Evolutionary conservation across 2,797 vertebrate species (phyloP).

Genomic region (Neomorphus geoffroyi): DNA sequence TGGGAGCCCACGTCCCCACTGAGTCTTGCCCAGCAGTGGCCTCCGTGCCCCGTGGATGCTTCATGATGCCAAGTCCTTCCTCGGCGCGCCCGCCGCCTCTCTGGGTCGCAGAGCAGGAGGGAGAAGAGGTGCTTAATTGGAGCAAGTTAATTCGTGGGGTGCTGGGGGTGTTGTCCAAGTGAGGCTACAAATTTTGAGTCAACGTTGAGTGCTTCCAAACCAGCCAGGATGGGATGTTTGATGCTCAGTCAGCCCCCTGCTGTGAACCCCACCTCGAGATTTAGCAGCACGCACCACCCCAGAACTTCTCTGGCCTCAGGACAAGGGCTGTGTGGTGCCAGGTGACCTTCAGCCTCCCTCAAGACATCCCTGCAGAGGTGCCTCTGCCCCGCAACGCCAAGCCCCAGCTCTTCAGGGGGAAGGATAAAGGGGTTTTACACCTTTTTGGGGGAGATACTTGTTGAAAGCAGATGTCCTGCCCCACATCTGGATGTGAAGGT

Average conservation of each 20-base stretch:
- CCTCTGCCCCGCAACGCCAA: not conserved
- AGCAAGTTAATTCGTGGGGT: accelerated
- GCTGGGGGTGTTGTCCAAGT: accelerated
- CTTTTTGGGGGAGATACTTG: not conserved
- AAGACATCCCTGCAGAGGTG: not conserved
- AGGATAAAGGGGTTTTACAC: not conserved
- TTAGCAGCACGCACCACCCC: not conserved
- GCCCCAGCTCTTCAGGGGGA: not conserved
- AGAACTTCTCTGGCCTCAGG: not conserved
- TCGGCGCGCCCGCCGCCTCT: accelerated
- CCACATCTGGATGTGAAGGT: accelerated
- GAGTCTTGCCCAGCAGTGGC: not conserved
- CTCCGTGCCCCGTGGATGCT: not conserved
- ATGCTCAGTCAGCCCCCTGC: not conserved
- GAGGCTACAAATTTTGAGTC: not conserved
- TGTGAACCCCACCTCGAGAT: not conserved
- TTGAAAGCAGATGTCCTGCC: not conserved
- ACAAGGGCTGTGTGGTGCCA: not conserved
- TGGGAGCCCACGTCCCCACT: not conserved
- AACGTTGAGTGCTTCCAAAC: not conserved
- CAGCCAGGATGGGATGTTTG: accelerated
- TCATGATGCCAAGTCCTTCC: not conserved
- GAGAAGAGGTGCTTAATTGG: not conserved
- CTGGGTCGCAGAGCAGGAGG: not conserved
- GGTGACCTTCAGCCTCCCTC: not conserved